Conservation (phyloP, 2,797 vertebrate species). For the Arrhamphus sclerolepis region DNA sequence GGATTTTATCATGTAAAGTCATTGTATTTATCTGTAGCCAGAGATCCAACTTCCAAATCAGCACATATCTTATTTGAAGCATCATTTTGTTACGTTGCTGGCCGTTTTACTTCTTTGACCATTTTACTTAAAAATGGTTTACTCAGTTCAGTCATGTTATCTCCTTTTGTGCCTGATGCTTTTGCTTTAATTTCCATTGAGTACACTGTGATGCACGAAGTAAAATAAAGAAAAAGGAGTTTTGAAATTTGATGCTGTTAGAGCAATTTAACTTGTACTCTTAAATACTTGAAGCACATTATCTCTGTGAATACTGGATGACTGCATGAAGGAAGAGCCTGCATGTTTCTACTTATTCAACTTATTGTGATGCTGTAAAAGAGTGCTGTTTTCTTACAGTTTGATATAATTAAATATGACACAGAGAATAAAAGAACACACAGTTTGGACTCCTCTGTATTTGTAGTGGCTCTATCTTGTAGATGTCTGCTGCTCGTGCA, state of each 20-base stretch:
- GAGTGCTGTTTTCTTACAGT: slow-evolving; percentile 17
- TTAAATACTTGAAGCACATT: slow-evolving; percentile 12
- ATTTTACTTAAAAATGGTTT: slow-evolving; percentile 75
- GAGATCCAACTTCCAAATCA: slow-evolving; percentile 78
- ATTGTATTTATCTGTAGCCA: slow-evolving; percentile 55
- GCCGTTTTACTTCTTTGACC: slow-evolving; percentile 68
- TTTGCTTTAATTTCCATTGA: slow-evolving; percentile 65
- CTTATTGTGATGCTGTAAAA: slow-evolving; percentile 6
- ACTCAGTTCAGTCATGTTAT: slow-evolving; percentile 64
- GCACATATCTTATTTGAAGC: slow-evolving; percentile 68
- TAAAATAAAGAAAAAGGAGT: slow-evolving; percentile 16
- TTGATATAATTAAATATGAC: slow-evolving; percentile 11
- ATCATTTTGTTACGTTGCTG: slow-evolving; percentile 70
- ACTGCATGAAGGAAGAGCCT: slow-evolving; percentile 63
- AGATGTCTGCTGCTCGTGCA: slow-evolving; percentile 52
- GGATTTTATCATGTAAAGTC: slow-evolving; percentile 9
- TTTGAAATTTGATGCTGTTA: slow-evolving; percentile 20
- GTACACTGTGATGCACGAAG: slow-evolving; percentile 65
- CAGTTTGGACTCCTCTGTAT: slow-evolving; percentile 25
- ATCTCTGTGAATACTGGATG: slow-evolving; percentile 13
- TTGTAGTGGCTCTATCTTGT: slow-evolving; percentile 45
- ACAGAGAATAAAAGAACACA: slow-evolving; percentile 12
- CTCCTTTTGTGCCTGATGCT: slow-evolving; percentile 46
- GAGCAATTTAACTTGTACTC: slow-evolving; percentile 17
- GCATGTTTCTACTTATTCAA: slow-evolving; percentile 58